Conservation (phyloP, 2,888 invertebrate genomes). For the Augochlorella aurata region DNA sequence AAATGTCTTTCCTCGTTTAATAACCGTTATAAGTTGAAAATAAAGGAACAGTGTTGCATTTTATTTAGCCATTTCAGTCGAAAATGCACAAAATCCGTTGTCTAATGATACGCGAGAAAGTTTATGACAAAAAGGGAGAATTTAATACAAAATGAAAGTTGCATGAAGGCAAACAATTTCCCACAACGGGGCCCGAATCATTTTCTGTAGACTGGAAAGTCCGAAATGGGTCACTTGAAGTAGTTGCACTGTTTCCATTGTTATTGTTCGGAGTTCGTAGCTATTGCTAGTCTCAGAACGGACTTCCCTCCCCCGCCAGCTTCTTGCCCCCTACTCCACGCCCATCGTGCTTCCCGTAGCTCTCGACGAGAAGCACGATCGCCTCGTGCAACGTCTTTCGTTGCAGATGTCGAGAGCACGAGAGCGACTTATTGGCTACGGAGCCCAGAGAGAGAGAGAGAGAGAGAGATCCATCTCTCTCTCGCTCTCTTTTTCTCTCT, state of each 20-base stretch:
- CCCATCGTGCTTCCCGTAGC: slow-evolving; percentile 38
- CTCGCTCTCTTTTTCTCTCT: background rate
- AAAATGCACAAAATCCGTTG: too few species aligned
- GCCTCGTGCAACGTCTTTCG: slow-evolving; percentile 44
- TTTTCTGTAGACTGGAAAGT: background rate
- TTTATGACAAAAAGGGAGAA: background rate
- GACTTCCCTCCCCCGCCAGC: slow-evolving; percentile 3
- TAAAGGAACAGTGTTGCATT: too few species aligned
- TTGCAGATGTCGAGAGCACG: slow-evolving; percentile 42
- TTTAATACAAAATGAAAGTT: background rate
- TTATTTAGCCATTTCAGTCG: too few species aligned
- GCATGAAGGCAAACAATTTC: background rate
- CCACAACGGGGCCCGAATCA: background rate
- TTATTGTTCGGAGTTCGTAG: background rate
- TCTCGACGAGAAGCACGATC: slow-evolving; percentile 45
- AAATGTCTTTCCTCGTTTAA: too few species aligned
- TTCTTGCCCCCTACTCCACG: slow-evolving; percentile 1
- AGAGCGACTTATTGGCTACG: slow-evolving; percentile 35
- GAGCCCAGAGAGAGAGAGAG: slow-evolving; percentile 15
- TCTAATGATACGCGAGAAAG: too few species aligned
- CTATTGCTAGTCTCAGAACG: slow-evolving; percentile 12
- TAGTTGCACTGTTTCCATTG: background rate
- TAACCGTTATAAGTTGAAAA: too few species aligned
- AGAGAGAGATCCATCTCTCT: slow-evolving; percentile 16
- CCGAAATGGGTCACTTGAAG: background rate